Conservation (phyloP, 2,113 vertebrate genomes). For the Barbus barbus region DNA sequence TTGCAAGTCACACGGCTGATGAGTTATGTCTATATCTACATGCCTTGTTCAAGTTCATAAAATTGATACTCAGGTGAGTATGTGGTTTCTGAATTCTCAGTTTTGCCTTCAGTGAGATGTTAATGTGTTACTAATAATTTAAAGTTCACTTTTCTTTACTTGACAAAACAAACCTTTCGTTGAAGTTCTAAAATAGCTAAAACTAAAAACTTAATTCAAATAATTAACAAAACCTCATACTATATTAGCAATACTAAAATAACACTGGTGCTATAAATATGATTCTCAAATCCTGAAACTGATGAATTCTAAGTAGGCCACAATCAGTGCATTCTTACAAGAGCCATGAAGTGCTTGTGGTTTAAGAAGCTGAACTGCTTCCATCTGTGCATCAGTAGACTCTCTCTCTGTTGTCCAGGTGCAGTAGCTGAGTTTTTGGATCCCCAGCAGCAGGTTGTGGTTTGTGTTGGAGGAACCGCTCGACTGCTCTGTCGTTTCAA, state of each 20-base stretch:
- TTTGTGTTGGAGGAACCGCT: slow-evolving; percentile 65
- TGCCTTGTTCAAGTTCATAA: no score
- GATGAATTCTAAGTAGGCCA: neutral
- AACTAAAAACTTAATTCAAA: no score
- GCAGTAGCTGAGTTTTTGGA: slow-evolving; percentile 68
- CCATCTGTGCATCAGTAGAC: neutral
- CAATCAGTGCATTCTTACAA: neutral
- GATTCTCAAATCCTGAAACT: neutral
- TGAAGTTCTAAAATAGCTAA: no score
- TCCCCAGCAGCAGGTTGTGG: slow-evolving; percentile 70
- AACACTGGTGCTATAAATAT: neutral
- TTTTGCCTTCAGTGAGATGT: neutral
- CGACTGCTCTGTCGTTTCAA: slow-evolving; percentile 68
- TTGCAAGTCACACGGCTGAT: slow-evolving; percentile 30
- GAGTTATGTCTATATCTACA: neutral
- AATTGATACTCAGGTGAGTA: no score
- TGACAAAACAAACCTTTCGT: no score
- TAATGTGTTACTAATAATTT: neutral
- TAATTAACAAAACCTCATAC: neutral
- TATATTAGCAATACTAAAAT: neutral
- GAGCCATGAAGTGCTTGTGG: neutral
- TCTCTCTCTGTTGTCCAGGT: slow-evolving; percentile 54
- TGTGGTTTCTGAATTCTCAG: no score
- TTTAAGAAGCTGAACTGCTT: no score
- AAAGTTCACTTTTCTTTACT: no score